Base-by-base conservation (phyloP, 2,888 invertebrate genomes). In the Mythimna vitellina region DNA sequence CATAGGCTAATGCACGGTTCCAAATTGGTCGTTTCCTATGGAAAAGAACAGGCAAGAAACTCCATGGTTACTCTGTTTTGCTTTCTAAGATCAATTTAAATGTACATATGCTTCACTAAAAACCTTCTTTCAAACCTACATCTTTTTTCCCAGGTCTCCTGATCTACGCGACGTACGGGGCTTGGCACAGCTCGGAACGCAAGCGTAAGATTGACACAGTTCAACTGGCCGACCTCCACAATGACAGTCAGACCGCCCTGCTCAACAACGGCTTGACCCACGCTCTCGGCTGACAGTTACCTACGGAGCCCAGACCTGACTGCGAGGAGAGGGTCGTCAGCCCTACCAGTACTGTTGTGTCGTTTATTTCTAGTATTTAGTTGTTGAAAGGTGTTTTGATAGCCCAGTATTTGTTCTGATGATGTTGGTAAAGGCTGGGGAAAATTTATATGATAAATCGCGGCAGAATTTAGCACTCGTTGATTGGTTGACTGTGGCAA, bases 161-260 rank as follows among this genome's bases (percentile, higher is more conserved):
- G 12, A 98, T 98, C 87, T 98, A 98, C 93, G 97, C 97, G 80
- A 94, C 96, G 14, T 98, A 98, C 91, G 98, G 98, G 67, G 96
- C 97, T 56, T 97, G 97, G 96, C 96, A 98, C 92, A 98, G 98
- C 83, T 93, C 93, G 0, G 97, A 97, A 85, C 92, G 96, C 7
- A 92, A 93, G 1, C 93, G 93, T 22, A 86, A 86, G 63, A 35
- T 85, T 10, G 94, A 93, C 72, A 70, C 87, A 0, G 87, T 94
- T 3, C 92, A 90, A 9, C 83, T 94, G 70, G 91, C 92, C 0
- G 94, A 92, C 25, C 84, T 94, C 3, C 95, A 93, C 89, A 93
- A 82, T 74, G 93, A 95, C 92, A 95, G 95, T 70, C 92, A 91
- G 78, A 91, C 95, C 0, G 92, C 93, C 3, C 89, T 96, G 71